Conservation (phyloP, 2,797 vertebrate genomes). For the Pogonophryne albipinna region DNA sequence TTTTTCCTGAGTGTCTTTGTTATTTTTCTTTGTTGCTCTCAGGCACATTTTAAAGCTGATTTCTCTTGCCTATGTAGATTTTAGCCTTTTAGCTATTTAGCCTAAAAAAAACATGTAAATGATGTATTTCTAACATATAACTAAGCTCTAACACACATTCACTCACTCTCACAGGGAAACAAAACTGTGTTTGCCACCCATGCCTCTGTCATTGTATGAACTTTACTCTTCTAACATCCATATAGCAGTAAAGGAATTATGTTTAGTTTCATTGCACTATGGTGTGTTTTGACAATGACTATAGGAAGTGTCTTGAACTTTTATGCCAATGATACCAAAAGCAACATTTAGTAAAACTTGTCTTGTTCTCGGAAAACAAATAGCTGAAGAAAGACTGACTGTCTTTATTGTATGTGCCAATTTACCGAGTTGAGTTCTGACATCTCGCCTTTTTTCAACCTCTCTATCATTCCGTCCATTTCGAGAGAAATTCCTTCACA, state of each 20-base stretch:
- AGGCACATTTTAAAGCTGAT: constrained; percentile 78
- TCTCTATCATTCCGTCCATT: constrained; percentile 72
- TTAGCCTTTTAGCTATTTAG: constrained; percentile 77
- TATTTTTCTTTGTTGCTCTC: constrained; percentile 62
- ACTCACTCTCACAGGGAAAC: constrained; percentile 67
- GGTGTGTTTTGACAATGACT: constrained; percentile 76
- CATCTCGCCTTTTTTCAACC: constrained; percentile 60
- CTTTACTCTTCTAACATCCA: constrained; percentile 55
- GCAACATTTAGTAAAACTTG: constrained; percentile 64
- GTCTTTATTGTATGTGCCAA: constrained; percentile 81
- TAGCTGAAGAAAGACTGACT: constrained; percentile 70
- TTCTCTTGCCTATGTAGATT: constrained; percentile 78
- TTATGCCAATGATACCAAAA: constrained; percentile 81
- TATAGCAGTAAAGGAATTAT: constrained; percentile 66
- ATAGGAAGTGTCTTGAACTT: constrained; percentile 77
- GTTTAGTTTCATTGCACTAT: constrained; percentile 79
- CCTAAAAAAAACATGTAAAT: constrained; percentile 86
- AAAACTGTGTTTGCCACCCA: constrained; percentile 70
- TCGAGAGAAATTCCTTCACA: constrained; percentile 68
- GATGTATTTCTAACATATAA: constrained; percentile 78
- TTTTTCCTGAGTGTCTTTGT: constrained; percentile 65
- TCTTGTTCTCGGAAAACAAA: constrained; percentile 57
- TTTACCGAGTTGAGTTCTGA: constrained; percentile 64
- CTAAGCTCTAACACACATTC: constrained; percentile 71
- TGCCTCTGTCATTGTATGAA: constrained; percentile 67